Evolutionary conservation across 2,113 vertebrate species (phyloP), one percentile per base, ranked within the genome.

Genomic region (Pterocles orientalis): DNA sequence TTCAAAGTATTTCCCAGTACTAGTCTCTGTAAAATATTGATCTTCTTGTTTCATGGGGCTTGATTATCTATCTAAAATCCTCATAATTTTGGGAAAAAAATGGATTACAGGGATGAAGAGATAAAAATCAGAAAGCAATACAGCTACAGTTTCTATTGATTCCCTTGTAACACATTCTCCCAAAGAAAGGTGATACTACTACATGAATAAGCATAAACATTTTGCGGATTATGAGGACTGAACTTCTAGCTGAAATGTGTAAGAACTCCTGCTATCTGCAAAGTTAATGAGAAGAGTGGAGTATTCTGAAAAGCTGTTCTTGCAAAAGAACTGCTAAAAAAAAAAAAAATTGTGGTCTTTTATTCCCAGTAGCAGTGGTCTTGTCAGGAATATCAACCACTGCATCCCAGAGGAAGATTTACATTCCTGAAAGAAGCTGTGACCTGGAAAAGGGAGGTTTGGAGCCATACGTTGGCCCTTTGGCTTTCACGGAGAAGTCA

Each of bases 371-470:
- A 53, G 75, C 36, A 58, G 24, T 68, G 64, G 91, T 91, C 90
- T 92, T 96, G 95, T 96, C 95, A 96, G 72, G 57, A 95, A 82
- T 81, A 73, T 83, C 86, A 95, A 33, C 58, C 75, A 53, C 21
- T 2, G 9, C 13, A 54, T 72, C 77, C 68, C 57, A 28, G 7
- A 2, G 13, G 80, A 89, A 56, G 51, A 62, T 88, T 92, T 83
- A 34, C 29, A 39, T 88, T 93, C 73, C 92, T 82, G 73, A 95
- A 97, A 94, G 72, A 87, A 82, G 31, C 60, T 76, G 8, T 96
- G 93, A 95, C 83, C 79, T 36, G 36, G 56, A 93, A 96, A 87
- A 58, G 14, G 53, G 43, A 66, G 60, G 45, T 93, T 89, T 80
- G 78, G n/a, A 92, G 71, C 41, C 4, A 0, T 58, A 71, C 71